phyloP scores from a whole-genome alignment of 64 coral and sea anemone genomes.

The Catalaphyllia jardinei region DNA sequence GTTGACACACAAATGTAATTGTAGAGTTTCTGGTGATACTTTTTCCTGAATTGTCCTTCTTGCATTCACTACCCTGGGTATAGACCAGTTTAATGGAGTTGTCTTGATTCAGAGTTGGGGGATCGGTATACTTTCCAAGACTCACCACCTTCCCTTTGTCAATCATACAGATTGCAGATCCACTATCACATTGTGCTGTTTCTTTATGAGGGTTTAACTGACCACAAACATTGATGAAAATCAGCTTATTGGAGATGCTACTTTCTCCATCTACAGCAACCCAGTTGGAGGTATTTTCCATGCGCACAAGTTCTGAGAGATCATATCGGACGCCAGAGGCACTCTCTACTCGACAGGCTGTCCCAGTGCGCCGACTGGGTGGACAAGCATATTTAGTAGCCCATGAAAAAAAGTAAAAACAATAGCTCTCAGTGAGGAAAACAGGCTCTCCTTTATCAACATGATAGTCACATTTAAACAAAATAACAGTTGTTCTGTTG shows the following conservation, averaged over 20 bases:
- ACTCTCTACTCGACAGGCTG: constrained; percentile 62
- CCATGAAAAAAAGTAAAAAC: constrained; percentile 90
- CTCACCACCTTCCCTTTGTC: constrained; percentile 31
- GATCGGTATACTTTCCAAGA: constrained; percentile 60
- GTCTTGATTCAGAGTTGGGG: constrained; percentile 64
- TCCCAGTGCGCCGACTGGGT: constrained; percentile 80
- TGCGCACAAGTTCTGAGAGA: constrained; percentile 74
- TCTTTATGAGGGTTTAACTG: constrained; percentile 22
- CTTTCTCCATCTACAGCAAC: constrained; percentile 77
- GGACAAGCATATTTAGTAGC: constrained; percentile 84
- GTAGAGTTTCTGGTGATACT: constrained; percentile 46
- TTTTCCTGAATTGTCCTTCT: constrained; percentile 34
- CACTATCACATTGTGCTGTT: constrained; percentile 51
- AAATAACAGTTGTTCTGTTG: constrained; percentile 64
- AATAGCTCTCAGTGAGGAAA: constrained; percentile 64
- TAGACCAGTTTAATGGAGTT: constrained; percentile 70
- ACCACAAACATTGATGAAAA: constrained; percentile 87
- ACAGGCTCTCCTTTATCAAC: constrained; percentile 51
- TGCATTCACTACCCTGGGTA: constrained; percentile 67
- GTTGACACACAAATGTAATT: constrained; percentile 86
- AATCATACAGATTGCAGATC: constrained; percentile 67
- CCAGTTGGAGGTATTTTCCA: constrained; percentile 63
- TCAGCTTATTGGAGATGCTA: constrained; percentile 62
- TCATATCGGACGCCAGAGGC: constrained; percentile 63
- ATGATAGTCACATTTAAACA: constrained; percentile 61